Conservation (phyloP, 2,113 vertebrate species). For the Scatophagus argus region DNA sequence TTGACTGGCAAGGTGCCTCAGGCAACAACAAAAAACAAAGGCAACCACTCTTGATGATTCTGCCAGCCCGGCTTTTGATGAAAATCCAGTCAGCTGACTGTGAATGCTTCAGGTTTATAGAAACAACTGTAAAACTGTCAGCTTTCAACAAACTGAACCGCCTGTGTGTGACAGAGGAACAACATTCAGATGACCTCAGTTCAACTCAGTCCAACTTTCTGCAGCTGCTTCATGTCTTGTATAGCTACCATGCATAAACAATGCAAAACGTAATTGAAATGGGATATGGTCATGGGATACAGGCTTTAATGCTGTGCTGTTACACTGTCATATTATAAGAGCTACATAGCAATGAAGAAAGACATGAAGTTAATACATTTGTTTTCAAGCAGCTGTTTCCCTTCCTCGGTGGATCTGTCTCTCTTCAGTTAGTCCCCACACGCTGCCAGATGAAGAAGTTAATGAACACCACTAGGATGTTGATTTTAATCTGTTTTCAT, state of each 20-base stretch:
- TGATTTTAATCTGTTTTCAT: neutral
- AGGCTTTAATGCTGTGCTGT: too few species aligned
- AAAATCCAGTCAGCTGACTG: neutral
- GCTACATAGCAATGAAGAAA: neutral
- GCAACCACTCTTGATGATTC: neutral
- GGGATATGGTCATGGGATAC: neutral
- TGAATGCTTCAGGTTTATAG: neutral
- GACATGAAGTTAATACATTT: neutral
- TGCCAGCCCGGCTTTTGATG: neutral
- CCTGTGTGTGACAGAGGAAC: neutral
- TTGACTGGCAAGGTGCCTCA: constrained; percentile 18
- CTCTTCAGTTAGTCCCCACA: neutral
- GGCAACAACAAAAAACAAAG: neutral
- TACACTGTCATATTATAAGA: neutral
- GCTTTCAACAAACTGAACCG: neutral
- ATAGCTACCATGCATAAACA: neutral
- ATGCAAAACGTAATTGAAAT: neutral
- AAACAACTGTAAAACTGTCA: neutral
- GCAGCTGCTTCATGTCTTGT: neutral
- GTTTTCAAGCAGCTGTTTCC: neutral
- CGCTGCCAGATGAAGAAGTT: neutral
- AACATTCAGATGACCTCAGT: neutral
- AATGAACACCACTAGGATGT: neutral
- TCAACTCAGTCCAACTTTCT: neutral
- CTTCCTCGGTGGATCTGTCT: neutral